Conservation (phyloP, 2,113 vertebrate species). For the Acrocephalus kingi region DNA sequence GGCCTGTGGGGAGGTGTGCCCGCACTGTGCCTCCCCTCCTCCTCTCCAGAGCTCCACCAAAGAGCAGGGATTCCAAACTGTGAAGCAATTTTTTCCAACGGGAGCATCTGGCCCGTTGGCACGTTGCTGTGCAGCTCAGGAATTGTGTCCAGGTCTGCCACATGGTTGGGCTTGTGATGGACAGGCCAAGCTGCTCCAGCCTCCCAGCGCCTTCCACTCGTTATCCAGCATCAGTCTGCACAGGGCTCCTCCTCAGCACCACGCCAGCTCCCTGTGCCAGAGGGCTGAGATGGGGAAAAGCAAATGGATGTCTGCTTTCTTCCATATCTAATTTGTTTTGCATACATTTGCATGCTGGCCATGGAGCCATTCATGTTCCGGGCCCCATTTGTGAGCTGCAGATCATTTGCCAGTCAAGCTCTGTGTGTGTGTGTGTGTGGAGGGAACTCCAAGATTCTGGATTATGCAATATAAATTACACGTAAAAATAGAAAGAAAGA, state of each 20-base stretch:
- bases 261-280: neutral
- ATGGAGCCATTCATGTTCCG: neutral
- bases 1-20: slow-evolving; percentile 46
- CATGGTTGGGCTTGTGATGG: slow-evolving; percentile 57
- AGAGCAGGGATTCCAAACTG: slow-evolving; percentile 74
- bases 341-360: slow-evolving; percentile 56
- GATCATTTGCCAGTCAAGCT: slow-evolving; percentile 37
- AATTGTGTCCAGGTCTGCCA: slow-evolving; percentile 66
- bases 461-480: slow-evolving; percentile 26
- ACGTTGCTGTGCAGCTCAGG: slow-evolving; percentile 37
- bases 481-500: neutral
- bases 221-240: neutral
- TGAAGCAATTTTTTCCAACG: slow-evolving; percentile 77
- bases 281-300: neutral
- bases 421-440: neutral
- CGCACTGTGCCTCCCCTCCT: slow-evolving; percentile 61
- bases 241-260: neutral
- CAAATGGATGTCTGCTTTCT: slow-evolving; percentile 1
- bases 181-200: slow-evolving; percentile 26
- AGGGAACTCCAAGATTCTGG: neutral
- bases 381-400: neutral
- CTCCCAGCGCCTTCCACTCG: slow-evolving; percentile 46
- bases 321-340: slow-evolving; percentile 17
- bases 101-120: slow-evolving; percentile 79
- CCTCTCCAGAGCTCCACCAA: slow-evolving; percentile 68